Percentiles rank a stretch among this genome's conserved stretches.
These are phyloP conservation scores for Sebastes oblongus DNA, from an alignment of 2,797 vertebrate species.

Conservation along the genomic window DNA sequence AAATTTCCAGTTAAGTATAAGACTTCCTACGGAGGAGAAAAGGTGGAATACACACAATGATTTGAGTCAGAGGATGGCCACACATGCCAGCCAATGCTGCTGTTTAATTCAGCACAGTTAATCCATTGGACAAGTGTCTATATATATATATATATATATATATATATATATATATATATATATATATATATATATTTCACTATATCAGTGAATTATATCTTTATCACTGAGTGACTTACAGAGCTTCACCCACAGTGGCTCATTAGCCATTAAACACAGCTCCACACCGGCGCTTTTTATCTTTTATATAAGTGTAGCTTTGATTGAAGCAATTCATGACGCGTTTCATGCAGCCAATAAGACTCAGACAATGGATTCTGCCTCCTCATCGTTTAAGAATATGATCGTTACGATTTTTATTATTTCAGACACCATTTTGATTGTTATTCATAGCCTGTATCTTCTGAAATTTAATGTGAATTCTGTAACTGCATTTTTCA, in stretches of 20 bases:
- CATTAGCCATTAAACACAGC: neutral
- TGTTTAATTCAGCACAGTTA: neutral
- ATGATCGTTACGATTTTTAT: neutral
- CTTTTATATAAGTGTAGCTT: neutral
- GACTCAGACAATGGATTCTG: neutral
- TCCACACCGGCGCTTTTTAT: neutral
- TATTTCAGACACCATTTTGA: neutral
- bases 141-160: too few relatives aligned
- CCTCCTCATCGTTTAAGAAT: neutral
- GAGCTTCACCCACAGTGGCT: neutral
- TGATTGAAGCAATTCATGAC: constrained; percentile 8
- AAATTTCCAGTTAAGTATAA: neutral
- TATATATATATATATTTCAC: too few relatives aligned
- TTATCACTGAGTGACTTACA: neutral
- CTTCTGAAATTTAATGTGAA: neutral
- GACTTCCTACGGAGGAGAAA: neutral
- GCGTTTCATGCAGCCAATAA: neutral
- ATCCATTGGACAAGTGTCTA: neutral
- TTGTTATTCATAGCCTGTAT: neutral
- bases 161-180: too few relatives aligned
- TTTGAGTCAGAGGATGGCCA: neutral
- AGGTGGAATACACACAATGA: neutral
- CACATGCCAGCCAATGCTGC: neutral
- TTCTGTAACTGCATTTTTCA: neutral
- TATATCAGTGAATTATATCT: neutral